These are phyloP conservation scores for Cheilosia pagana DNA, from an alignment of 2,888 invertebrate species.

Conservation along the genomic window DNA sequence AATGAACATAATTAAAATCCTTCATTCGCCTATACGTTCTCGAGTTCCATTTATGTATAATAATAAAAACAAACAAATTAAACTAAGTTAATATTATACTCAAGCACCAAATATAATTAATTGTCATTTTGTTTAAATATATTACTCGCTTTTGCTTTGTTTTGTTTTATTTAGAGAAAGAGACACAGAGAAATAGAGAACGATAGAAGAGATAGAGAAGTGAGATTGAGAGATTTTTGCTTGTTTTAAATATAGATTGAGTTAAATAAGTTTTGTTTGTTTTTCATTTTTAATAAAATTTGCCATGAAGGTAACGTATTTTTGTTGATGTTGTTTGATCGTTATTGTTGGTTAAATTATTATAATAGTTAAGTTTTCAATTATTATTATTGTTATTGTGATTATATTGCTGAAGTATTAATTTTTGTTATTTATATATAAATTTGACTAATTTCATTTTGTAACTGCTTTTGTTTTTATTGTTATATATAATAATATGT, in stretches of 20 bases:
- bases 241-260: conserved; percentile 50
- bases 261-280: conserved; percentile 46
- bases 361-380: conserved; percentile 76
- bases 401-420: conserved; percentile 79
- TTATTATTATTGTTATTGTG: conserved; percentile 76
- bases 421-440: conserved; percentile 60
- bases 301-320: conserved; percentile 71
- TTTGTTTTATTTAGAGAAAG: conserved; percentile 72
- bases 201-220: conserved; percentile 75
- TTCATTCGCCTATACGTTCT: conserved; percentile 44
- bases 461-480: conserved; percentile 59
- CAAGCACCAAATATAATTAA: conserved; percentile 75
- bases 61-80: conserved; percentile 26
- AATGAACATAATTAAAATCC: conserved; percentile 20
- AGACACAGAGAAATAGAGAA: conserved; percentile 74
- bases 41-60: conserved; percentile 55
- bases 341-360: conserved; percentile 72
- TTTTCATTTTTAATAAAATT: conserved; percentile 51
- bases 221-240: conserved; percentile 58
- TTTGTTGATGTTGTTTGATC: conserved; percentile 65
- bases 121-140: conserved; percentile 51
- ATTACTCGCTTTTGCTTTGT: conserved; percentile 61
- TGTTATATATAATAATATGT: conserved; percentile 67
- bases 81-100: conserved; percentile 66
- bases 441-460: conserved; percentile 74